These are phyloP conservation scores for Gymnopithys bicolor DNA, from an alignment of 2,797 vertebrate species.

Conservation along the genomic window DNA sequence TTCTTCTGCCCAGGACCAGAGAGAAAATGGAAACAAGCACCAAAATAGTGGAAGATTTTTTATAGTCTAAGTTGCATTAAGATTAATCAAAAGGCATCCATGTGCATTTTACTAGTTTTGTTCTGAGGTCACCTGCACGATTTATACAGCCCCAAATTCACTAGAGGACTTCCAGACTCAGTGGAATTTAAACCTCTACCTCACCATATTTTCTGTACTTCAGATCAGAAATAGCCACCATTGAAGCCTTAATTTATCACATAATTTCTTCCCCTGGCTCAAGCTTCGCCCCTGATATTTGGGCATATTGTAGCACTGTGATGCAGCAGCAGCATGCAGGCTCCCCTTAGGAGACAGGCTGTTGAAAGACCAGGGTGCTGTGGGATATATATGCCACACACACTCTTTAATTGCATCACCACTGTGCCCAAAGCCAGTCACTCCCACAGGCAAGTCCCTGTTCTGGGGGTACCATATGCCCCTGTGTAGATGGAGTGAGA, in stretches of 20 bases:
- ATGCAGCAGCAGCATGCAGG: background rate
- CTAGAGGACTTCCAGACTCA: background rate
- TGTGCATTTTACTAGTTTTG: background rate
- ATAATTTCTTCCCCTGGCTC: background rate
- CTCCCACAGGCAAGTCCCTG: background rate
- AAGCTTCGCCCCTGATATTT: background rate
- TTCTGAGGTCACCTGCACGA: background rate
- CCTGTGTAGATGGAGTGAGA: background rate
- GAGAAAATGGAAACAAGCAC: background rate
- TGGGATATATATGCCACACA: background rate
- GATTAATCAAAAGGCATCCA: background rate
- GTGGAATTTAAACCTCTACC: background rate
- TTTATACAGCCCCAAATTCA: background rate
- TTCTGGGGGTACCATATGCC: background rate
- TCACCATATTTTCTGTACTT: background rate
- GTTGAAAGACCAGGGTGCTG: background rate
- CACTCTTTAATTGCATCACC: fast-evolving
- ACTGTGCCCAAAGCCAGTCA: background rate
- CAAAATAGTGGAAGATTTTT: background rate
- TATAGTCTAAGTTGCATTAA: background rate
- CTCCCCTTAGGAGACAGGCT: background rate
- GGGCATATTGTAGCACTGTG: background rate
- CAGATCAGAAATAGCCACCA: background rate
- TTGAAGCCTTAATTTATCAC: background rate
- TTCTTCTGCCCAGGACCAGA: background rate